Evolutionary conservation across 2,797 vertebrate species (phyloP).

Genomic region (Clarias laeviceps): DNA sequence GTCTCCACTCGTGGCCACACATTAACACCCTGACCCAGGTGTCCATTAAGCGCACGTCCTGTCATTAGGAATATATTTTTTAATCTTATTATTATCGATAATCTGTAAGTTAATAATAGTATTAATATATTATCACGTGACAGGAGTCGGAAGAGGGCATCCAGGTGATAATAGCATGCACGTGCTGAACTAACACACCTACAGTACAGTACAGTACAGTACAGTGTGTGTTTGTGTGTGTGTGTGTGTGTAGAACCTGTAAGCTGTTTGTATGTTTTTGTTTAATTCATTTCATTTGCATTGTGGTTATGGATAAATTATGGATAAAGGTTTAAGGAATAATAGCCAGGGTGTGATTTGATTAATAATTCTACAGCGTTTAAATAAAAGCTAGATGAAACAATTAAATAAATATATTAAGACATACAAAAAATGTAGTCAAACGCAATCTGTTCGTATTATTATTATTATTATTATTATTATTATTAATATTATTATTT

Average conservation of each 20-base stretch:
- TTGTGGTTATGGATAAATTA: not conserved
- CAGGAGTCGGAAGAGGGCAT: not conserved
- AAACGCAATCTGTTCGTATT: not conserved
- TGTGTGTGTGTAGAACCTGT: not conserved
- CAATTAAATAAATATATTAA: not conserved
- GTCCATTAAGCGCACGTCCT: not conserved
- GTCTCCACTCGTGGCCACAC: not conserved
- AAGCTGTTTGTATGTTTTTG: not conserved
- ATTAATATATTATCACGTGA: not conserved
- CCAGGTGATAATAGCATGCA: conserved; percentile 9
- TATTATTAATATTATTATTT: not conserved
- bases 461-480: conserved; percentile 17
- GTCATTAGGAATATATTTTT: too few species aligned
- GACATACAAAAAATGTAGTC: not conserved
- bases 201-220: not conserved
- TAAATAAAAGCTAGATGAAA: not conserved
- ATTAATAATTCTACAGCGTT: not conserved
- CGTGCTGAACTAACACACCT: not conserved
- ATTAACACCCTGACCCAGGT: too few species aligned
- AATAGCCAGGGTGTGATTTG: not conserved
- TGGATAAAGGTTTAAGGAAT: not conserved
- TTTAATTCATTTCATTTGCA: too few species aligned
- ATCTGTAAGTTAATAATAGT: too few species aligned
- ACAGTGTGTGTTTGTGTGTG: too few species aligned
- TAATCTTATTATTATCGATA: not conserved